These are phyloP conservation scores for Drosophila nigrodunni DNA, from an alignment of 1,140 invertebrate genomes.

Conservation along the genomic window DNA sequence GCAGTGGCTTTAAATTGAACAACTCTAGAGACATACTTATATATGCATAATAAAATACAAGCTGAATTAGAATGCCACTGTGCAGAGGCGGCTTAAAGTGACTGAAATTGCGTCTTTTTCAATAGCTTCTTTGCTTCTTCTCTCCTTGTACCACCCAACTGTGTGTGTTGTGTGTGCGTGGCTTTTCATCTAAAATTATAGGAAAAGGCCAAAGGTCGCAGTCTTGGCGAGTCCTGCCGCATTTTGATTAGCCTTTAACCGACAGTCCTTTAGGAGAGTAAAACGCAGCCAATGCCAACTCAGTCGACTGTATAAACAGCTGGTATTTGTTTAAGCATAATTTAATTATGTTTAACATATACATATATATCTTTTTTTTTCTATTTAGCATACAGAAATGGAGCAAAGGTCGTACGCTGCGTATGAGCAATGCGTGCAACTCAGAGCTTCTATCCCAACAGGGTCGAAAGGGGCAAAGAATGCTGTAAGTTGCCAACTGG, in stretches of 20 bases:
- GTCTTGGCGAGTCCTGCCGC: constrained; percentile 46
- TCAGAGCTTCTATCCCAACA: constrained; percentile 5
- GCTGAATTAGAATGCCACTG: background rate
- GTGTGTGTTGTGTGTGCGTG: constrained; percentile 12
- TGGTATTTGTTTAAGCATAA: constrained; percentile 43
- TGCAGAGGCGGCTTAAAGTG: background rate
- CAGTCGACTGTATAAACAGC: constrained; percentile 20
- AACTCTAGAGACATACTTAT: too few relatives aligned
- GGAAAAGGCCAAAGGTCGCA: constrained; percentile 54
- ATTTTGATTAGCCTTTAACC: constrained; percentile 49
- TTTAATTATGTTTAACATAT: constrained; percentile 3
- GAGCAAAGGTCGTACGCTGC: constrained; percentile 37
- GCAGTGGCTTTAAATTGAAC: too few relatives aligned
- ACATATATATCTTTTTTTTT: constrained; percentile 18
- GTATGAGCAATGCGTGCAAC: constrained; percentile 14
- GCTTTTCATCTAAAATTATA: constrained; percentile 41
- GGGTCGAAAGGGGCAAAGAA: background rate
- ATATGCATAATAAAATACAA: background rate
- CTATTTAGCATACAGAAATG: constrained; percentile 40
- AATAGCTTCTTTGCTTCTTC: background rate
- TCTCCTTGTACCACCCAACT: background rate
- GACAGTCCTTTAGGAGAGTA: constrained; percentile 34
- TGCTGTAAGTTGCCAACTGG: constrained; percentile 29
- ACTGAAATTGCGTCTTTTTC: constrained; percentile 2
- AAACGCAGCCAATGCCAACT: constrained; percentile 11